These are phyloP conservation scores for Carassius auratus DNA, from an alignment of 2,113 vertebrate species.

Conservation along the genomic window DNA sequence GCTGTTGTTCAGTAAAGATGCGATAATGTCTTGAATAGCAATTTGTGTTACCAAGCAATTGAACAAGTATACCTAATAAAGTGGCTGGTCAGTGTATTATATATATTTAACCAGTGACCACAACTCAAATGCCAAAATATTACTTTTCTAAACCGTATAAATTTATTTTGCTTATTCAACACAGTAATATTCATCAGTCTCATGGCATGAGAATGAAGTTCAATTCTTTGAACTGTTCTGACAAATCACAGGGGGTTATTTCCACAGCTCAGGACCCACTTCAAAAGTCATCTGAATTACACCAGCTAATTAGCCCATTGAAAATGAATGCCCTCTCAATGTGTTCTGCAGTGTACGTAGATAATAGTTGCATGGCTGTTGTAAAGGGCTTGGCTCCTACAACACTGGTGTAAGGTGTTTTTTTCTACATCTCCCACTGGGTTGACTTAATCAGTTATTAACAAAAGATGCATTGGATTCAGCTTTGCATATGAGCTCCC, in stretches of 20 bases:
- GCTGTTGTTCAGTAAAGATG: background rate
- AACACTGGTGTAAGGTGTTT: conserved; percentile 26
- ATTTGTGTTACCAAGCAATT: too few species aligned
- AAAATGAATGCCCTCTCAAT: conserved; percentile 54
- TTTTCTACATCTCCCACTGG: conserved; percentile 15
- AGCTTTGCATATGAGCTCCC: background rate
- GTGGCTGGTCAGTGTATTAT: too few species aligned
- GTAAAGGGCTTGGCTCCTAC: conserved; percentile 41
- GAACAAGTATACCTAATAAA: too few species aligned
- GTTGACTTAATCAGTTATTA: conserved; percentile 40
- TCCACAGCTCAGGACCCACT: conserved; percentile 51
- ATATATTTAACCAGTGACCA: too few species aligned
- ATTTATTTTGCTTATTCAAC: background rate
- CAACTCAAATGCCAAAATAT: too few species aligned
- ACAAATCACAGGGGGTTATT: conserved; percentile 59
- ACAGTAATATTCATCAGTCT: background rate
- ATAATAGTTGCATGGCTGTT: conserved; percentile 55
- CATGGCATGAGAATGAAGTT: too few species aligned
- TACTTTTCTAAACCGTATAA: too few species aligned
- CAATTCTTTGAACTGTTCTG: conserved; percentile 25
- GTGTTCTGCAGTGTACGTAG: conserved; percentile 43
- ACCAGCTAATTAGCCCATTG: conserved; percentile 55
- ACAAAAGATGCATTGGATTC: conserved; percentile 29
- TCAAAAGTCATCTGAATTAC: conserved; percentile 61
- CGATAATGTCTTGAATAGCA: too few species aligned